Evolutionary conservation across 2,888 invertebrate species (phyloP), one percentile per base, ranked within the genome.

Genomic region (Mesorhabditis belari): DNA sequence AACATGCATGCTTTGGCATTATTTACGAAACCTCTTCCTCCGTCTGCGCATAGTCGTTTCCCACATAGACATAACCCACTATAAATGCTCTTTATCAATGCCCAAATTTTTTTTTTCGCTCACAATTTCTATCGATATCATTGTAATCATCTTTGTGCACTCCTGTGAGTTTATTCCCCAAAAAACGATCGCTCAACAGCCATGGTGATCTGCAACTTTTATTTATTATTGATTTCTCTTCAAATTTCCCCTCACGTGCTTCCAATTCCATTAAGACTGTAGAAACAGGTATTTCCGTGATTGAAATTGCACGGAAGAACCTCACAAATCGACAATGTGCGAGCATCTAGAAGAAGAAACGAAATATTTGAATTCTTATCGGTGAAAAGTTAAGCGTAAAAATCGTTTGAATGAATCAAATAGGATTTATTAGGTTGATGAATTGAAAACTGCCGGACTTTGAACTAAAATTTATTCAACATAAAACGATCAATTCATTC

Each of bases 131-230:
- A n/a, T 9, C 44, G 12, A 35, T 35, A 17, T 73, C 69, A 12
- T 57, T 64, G 2, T 64, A 66, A 58, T 64, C 64, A 12, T 55
- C 54, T 49, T 61, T 60, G 24, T 67, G 71, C 12, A 73, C 61
- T 27, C 73, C 73, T 4, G 73, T 73, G 21, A 69, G 66, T 9
- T 60, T 63, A 54, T 73, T 73, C 5, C 73, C 73, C 23, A 71
- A 26, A 44, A 60, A 59, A 3, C 56, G 44, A 26, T 64, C 53
- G 17, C 66, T 61, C 9, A 70, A 56, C 3, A 50, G 44, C 73
- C 73, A 73, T 12, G 58, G 58, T 9, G 67, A 60, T 19, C 72
- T 71, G 35, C 6, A 35, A 12, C 35, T 35, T 17, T 17, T 35
- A 6, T 35, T 35, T 17, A 6, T 35, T 17, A 35, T 12, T 17